Conservation (phyloP, 2,888 invertebrate species). For the Parochlus steinenii region DNA sequence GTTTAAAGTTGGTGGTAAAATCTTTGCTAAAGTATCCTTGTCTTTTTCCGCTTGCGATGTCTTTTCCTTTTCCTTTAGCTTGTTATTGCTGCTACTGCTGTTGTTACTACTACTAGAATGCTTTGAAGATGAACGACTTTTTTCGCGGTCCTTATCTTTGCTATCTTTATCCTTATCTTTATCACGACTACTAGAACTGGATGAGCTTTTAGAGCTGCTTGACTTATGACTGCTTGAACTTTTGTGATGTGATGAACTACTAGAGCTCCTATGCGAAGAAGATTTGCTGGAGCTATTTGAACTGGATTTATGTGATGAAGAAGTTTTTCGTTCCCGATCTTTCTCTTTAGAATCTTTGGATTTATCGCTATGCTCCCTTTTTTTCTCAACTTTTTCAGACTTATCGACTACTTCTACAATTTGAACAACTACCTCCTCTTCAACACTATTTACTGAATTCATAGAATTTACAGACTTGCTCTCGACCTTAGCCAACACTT, state of each 20-base stretch:
- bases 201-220: slow-evolving; percentile 25
- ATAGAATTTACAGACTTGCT: too few species aligned
- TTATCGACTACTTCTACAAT: slow-evolving; percentile 18
- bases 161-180: slow-evolving; percentile 26
- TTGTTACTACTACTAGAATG: slow-evolving; percentile 17
- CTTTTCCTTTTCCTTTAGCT: slow-evolving; percentile 19
- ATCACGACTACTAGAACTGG: slow-evolving; percentile 25
- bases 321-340: slow-evolving; percentile 15
- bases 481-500: slow-evolving; percentile 38
- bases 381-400: slow-evolving; percentile 16
- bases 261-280: slow-evolving; percentile 6
- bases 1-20: slow-evolving; percentile 47
- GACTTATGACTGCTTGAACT: slow-evolving; percentile 8
- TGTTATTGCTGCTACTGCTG: slow-evolving; percentile 16
- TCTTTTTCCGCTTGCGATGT: slow-evolving; percentile 44
- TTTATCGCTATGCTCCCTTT: neutral
- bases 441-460: slow-evolving; percentile 33
- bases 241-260: slow-evolving; percentile 7
- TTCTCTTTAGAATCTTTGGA: slow-evolving; percentile 14
- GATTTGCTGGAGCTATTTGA: slow-evolving; percentile 10
- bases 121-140: slow-evolving; percentile 14
- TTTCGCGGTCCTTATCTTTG: too few species aligned
- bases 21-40: slow-evolving; percentile 47
- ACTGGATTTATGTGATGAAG: slow-evolving; percentile 12
- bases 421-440: slow-evolving; percentile 16